phyloP scores from a whole-genome alignment of 2,888 invertebrate species.

The Capitulum mitella region DNA sequence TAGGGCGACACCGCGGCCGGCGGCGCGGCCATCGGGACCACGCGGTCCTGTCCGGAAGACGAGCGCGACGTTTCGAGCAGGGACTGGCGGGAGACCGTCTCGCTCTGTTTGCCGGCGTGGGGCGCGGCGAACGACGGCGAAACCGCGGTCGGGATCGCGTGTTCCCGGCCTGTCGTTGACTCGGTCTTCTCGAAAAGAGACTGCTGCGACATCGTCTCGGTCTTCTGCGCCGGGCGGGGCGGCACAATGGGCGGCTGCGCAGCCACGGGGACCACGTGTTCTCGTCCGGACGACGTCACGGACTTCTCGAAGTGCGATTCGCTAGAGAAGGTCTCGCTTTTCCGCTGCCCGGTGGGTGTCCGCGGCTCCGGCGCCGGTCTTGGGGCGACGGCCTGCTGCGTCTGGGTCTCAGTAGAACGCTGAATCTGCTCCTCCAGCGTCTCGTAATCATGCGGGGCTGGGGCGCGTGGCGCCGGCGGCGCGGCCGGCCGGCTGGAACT shows the following conservation, averaged over 20 bases:
- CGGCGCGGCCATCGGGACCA: not conserved
- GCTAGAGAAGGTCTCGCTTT: not conserved
- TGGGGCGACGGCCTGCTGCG: not conserved
- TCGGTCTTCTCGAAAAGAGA: too few relatives aligned
- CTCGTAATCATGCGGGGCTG: too few relatives aligned
- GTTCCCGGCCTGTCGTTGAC: too few relatives aligned
- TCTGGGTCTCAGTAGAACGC: not conserved
- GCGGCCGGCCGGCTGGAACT: not conserved
- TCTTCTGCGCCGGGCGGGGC: not conserved
- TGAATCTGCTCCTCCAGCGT: not conserved
- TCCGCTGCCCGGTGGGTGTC: not conserved
- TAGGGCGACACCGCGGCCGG: not conserved
- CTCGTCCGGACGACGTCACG: too few relatives aligned
- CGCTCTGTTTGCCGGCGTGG: not conserved
- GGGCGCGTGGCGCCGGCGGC: not conserved
- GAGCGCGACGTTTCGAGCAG: not conserved
- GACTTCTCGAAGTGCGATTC: too few relatives aligned
- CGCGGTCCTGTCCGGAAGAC: not conserved
- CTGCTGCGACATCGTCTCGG: not conserved
- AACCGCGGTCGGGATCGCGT: too few relatives aligned
- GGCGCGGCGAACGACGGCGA: too few relatives aligned
- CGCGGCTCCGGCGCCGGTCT: not conserved
- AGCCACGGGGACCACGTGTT: too few relatives aligned
- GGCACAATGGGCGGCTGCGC: too few relatives aligned
- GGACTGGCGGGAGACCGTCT: not conserved